Evolutionary conservation across 1,140 invertebrate species (phyloP), one percentile per base, ranked within the genome.

Genomic region (Drosophila willistoni): DNA sequence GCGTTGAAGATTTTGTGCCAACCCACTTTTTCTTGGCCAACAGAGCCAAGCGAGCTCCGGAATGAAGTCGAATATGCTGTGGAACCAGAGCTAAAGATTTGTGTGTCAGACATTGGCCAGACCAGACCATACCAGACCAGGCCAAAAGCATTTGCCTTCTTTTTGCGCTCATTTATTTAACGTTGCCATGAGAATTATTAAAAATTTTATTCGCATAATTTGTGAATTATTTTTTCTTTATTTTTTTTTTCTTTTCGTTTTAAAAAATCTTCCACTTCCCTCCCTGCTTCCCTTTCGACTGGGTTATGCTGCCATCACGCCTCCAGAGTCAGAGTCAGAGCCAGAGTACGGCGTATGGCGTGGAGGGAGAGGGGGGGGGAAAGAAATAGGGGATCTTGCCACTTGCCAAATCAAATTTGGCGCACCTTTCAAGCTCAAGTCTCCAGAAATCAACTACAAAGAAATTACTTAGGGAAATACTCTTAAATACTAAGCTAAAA

Each of bases 201-300:
- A 90, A 90, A 79, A 90, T 90, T 87, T 90, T 84, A 84, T 90
- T 87, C 87, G 87, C 87, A 90, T 90, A 90, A 90, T 90, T 87
- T 90, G 79, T 84, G 75, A 86, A 87, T 90, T 90, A 90, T 86
- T 75, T 71, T 60, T 73, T 44, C 14, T 64, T 56, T 29, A 29
- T 29, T 81, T 72, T 61, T 61, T 47, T 57, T 64, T 71, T 76
- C 9, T 10, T 14, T 64, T 68, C 14, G n/a, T n/a, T n/a, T n/a
- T n/a, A n/a, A n/a, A 29, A 29, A 29, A 29, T 7, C 25, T 6
- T 29, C 29, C 1, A 29, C 29, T 29, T 7, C 29, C 7, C 6
- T 36, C 34, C 29, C 47, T n/a, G n/a, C n/a, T n/a, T n/a, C n/a
- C 34, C 64, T 59, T 71, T 29, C 1, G 9, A 10, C 34, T 36